phyloP scores from a whole-genome alignment of 2,113 vertebrate genomes.

The Pteronura brasiliensis region DNA sequence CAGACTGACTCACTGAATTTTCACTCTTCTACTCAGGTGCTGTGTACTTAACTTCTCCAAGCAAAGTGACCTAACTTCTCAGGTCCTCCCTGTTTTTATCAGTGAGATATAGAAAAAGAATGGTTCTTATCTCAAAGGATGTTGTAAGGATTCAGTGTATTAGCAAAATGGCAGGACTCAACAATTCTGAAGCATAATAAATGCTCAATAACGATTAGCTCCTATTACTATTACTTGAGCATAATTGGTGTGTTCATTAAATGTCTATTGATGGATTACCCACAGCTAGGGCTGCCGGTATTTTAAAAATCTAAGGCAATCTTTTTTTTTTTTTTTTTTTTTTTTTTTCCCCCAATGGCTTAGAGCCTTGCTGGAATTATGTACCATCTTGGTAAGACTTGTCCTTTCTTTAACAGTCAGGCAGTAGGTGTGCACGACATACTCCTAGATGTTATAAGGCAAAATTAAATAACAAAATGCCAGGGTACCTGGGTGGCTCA shows the following conservation, averaged over 20 bases:
- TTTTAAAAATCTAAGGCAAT: not conserved
- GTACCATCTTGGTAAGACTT: not conserved
- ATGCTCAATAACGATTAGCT: constrained; percentile 50
- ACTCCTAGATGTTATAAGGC: not conserved
- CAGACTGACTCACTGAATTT: not conserved
- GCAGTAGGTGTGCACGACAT: not conserved
- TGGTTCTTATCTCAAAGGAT: not conserved
- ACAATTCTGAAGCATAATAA: constrained; percentile 52
- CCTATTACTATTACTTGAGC: constrained; percentile 46
- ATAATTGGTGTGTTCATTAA: constrained; percentile 61
- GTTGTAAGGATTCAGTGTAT: constrained; percentile 18
- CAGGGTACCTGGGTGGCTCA: no score
- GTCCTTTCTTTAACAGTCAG: constrained; percentile 1
- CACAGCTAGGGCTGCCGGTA: not conserved
- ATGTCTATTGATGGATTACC: constrained; percentile 43
- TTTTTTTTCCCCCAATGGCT: not conserved
- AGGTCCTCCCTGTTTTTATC: not conserved
- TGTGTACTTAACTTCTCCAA: not conserved
- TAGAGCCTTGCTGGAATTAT: not conserved
- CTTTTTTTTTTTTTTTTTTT: not conserved
- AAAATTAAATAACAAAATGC: constrained; percentile 26
- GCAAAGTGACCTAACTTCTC: not conserved
- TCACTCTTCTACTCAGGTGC: not conserved
- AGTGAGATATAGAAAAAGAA: constrained; percentile 6
- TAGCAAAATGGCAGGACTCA: constrained; percentile 5